Percentiles rank a stretch among this genome's conserved stretches.
These are phyloP conservation scores for Dimorphilus gyrociliatus DNA, from an alignment of 2,888 invertebrate species.

Conservation along the genomic window DNA sequence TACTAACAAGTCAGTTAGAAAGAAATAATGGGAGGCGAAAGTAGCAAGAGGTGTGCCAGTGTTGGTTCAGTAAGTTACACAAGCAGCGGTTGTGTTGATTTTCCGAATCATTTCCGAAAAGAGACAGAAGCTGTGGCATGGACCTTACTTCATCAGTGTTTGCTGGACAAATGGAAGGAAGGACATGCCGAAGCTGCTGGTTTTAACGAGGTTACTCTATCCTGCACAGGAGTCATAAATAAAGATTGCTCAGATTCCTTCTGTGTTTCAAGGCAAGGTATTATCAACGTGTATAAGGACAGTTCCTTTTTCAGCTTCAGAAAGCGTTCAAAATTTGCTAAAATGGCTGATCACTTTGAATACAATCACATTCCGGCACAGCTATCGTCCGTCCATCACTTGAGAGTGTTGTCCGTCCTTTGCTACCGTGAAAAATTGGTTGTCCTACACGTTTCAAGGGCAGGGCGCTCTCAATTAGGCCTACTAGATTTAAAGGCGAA, in stretches of 20 bases:
- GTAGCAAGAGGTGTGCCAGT: no score
- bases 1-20: no score
- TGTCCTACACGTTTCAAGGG: conserved; percentile 29
- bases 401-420: conserved; percentile 33
- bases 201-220: conserved; percentile 27
- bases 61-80: conserved; percentile 3
- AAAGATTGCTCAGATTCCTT: conserved; percentile 35
- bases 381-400: conserved; percentile 35
- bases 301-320: conserved; percentile 31
- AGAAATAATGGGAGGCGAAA: no score
- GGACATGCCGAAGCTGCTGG: conserved; percentile 34
- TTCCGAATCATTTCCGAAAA: conserved; percentile 25
- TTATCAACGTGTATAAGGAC: conserved; percentile 33
- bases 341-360: conserved; percentile 38
- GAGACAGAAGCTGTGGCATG: conserved; percentile 25
- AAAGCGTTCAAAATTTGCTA: conserved; percentile 31
- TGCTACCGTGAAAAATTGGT: conserved; percentile 30
- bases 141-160: conserved; percentile 33
- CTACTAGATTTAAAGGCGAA: conserved; percentile 29
- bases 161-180: conserved; percentile 31
- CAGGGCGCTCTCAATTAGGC: conserved; percentile 33
- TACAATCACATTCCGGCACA: conserved; percentile 38
- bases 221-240: conserved; percentile 28
- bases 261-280: conserved; percentile 33
- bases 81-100: no score